phyloP scores from a whole-genome alignment of 2,113 vertebrate species.

The Cavia porcellus region DNA sequence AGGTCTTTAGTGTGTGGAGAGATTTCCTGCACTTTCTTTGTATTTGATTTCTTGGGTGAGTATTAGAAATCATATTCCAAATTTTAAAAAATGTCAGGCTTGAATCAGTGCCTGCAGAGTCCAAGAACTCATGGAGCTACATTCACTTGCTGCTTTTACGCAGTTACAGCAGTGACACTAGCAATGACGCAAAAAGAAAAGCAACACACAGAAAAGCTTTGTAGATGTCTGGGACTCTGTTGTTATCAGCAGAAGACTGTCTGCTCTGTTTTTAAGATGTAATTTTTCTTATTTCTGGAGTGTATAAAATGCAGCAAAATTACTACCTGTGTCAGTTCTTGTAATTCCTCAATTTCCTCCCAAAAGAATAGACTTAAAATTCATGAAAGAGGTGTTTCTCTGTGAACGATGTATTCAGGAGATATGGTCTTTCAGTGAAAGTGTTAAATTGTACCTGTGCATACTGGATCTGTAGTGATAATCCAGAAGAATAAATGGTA shows the following conservation, averaged over 20 bases:
- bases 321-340: not conserved
- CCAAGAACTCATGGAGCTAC: not conserved
- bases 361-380: not conserved
- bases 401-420: not conserved
- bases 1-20: too few relatives aligned
- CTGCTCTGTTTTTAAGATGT: slow-evolving; percentile 26
- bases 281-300: slow-evolving; percentile 25
- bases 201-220: not conserved
- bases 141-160: not conserved
- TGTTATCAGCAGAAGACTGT: not conserved
- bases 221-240: not conserved
- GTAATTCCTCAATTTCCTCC: not conserved
- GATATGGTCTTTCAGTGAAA: not conserved
- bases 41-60: too few relatives aligned
- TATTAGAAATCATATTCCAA: too few relatives aligned
- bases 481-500: not conserved
- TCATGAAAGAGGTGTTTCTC: not conserved
- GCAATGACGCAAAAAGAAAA: not conserved
- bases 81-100: not conserved
- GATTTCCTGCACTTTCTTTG: too few relatives aligned
- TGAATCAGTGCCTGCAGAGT: not conserved
- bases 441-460: not conserved
- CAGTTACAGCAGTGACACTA: not conserved
- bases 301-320: slow-evolving; percentile 9
- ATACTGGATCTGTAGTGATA: not conserved